Conservation (phyloP, 2,888 invertebrate genomes). For the Anarsia innoxiella region DNA sequence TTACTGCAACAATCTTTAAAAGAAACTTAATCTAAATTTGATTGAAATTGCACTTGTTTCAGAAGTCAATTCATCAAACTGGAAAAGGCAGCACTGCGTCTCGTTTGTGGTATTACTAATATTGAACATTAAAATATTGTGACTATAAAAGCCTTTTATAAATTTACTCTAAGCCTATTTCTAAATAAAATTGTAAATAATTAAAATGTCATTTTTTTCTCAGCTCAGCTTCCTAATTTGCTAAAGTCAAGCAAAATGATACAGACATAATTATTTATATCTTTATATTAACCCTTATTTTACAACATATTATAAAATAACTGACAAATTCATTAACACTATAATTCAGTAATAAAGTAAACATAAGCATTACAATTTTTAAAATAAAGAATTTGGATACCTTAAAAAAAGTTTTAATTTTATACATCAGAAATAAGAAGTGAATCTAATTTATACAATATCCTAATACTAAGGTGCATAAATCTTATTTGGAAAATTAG, state of each 20-base stretch:
- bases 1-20: too few relatives aligned
- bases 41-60: constrained; percentile 30
- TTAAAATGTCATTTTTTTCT: too few relatives aligned
- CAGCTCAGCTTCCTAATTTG: too few relatives aligned
- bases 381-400: too few relatives aligned
- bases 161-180: too few relatives aligned
- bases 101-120: not conserved
- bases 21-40: too few relatives aligned
- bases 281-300: constrained; percentile 27
- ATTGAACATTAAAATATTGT: too few relatives aligned
- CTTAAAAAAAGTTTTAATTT: too few relatives aligned
- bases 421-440: not conserved
- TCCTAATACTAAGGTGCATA: constrained; percentile 1
- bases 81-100: not conserved
- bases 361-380: constrained; percentile 10
- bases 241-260: too few relatives aligned
- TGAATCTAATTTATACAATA: not conserved
- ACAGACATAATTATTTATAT: constrained; percentile 16
- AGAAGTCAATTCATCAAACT: constrained; percentile 37
- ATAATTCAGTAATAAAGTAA: constrained; percentile 17
- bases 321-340: constrained; percentile 22
- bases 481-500: not conserved
- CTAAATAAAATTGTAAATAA: too few relatives aligned
- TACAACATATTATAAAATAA: constrained; percentile 27
- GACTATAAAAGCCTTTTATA: too few relatives aligned